Evolutionary conservation across 2,888 invertebrate species (phyloP), one percentile per base, ranked within the genome.

Genomic region (Tetranychus truncatus): DNA sequence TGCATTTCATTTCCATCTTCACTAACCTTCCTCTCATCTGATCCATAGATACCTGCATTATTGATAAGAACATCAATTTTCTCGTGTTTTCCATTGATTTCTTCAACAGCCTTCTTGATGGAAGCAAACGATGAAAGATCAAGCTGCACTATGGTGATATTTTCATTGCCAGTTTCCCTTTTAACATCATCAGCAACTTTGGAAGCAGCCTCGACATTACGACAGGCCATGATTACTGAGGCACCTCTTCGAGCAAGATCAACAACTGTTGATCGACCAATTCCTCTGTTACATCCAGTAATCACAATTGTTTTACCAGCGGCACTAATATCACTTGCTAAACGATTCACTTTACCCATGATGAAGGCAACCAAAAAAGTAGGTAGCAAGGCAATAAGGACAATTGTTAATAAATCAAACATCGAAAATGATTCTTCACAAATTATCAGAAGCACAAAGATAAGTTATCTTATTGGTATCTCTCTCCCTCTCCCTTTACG

Each of bases 1-100:
- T 91, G 93, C 80, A 89, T 83, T 82, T 95, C 95, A 66, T 95
- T 84, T 5, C 89, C 91, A 81, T 95, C 93, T 80, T 88, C 88
- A 7, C 90, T 89, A 55, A 85, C 81, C 78, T 86, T 86, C 78
- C 87, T 88, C 15, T 55, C 55, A 55, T 15, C 55, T 15, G 9
- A 9, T 55, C 84, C 85, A 81, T 89, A 88, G 0, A 87, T 87
- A 11, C 92, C 94, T 0, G 94, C 94, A 82, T 94, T 94, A 83
- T 94, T 92, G 77, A 94, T 87, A 0, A 94, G 83, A 0, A 92
- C 90, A 83, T 93, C 89, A 65, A 94, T 82, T 80, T 86, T 86
- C 15, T 84, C 81, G 83, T 91, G 91, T 0, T 87, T 88, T 80
- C 87, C 87, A 76, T 88, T 87, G 77, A 95, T 86, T 79, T 90